phyloP scores from a whole-genome alignment of 1,140 invertebrate species.

The Atta colombica region DNA sequence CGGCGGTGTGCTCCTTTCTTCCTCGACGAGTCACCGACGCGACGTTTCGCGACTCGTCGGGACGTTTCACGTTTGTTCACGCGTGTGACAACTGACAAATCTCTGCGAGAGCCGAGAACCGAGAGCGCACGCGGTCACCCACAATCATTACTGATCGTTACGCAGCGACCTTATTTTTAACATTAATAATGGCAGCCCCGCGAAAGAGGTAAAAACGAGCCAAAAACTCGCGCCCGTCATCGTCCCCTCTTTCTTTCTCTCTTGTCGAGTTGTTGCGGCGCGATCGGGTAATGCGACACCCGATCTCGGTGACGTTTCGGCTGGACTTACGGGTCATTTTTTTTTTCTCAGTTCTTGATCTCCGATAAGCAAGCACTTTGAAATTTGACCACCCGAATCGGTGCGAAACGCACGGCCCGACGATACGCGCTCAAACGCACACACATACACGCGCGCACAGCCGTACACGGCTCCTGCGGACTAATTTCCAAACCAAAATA shows the following conservation, averaged over 20 bases:
- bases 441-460: background rate
- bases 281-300: background rate
- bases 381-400: slow-evolving; percentile 69
- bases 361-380: slow-evolving; percentile 83
- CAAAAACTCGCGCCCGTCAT: background rate
- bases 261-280: background rate
- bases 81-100: slow-evolving; percentile 3
- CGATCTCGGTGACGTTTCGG: background rate
- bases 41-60: background rate
- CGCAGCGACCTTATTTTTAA: slow-evolving; percentile 18
- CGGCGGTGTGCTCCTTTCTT: slow-evolving; percentile 25
- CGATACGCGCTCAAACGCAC: slow-evolving; percentile 5
- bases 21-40: background rate
- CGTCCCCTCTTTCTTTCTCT: background rate
- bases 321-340: slow-evolving; percentile 84
- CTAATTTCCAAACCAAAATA: slow-evolving; percentile 75
- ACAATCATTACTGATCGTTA: background rate
- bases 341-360: slow-evolving; percentile 81
- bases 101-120: background rate
- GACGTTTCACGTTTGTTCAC: background rate
- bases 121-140: background rate
- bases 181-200: slow-evolving; percentile 40
- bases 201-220: background rate
- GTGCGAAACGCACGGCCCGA: slow-evolving; percentile 54
- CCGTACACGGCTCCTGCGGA: slow-evolving; percentile 31